A percentile compares a stretch with the other conserved stretches of the same genome.
phyloP scores from a whole-genome alignment of 2,113 vertebrate genomes.

The Symphodus melops region DNA sequence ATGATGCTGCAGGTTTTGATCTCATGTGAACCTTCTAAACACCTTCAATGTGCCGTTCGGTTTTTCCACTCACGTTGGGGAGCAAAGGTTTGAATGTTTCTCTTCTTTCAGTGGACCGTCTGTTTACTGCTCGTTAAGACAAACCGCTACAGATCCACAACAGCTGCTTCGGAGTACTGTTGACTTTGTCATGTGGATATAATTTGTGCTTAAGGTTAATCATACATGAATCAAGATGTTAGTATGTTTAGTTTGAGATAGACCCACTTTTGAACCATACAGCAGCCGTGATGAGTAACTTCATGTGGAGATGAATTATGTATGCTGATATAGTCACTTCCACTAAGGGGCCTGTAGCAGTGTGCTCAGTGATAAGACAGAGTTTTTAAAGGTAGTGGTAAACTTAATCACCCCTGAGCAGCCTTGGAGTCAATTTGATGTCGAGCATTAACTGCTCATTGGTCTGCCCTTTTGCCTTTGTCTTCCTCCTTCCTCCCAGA shows the following conservation, averaged over 20 bases:
- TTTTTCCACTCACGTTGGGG: no score
- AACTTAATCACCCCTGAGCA: slow-evolving; percentile 10
- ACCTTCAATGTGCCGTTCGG: no score
- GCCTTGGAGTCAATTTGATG: slow-evolving; percentile 39
- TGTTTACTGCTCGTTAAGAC: no score
- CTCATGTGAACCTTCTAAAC: neutral
- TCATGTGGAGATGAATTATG: neutral
- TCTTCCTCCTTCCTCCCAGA: slow-evolving; percentile 47
- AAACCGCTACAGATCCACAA: no score
- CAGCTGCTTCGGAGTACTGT: no score
- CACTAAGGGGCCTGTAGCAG: neutral
- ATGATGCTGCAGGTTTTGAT: slow-evolving; percentile 13
- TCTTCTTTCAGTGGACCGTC: no score
- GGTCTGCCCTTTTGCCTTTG: slow-evolving; percentile 41
- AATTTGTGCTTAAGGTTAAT: no score
- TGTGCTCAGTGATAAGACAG: neutral
- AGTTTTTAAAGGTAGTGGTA: neutral
- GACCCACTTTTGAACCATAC: neutral
- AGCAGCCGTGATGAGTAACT: neutral
- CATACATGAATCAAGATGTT: no score
- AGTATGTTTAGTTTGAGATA: neutral
- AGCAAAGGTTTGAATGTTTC: no score
- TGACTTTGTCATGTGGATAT: no score
- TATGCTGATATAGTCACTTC: neutral
- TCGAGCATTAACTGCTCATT: slow-evolving; percentile 46